phyloP scores from a whole-genome alignment of 2,113 vertebrate species.

The Clinocottus analis region DNA sequence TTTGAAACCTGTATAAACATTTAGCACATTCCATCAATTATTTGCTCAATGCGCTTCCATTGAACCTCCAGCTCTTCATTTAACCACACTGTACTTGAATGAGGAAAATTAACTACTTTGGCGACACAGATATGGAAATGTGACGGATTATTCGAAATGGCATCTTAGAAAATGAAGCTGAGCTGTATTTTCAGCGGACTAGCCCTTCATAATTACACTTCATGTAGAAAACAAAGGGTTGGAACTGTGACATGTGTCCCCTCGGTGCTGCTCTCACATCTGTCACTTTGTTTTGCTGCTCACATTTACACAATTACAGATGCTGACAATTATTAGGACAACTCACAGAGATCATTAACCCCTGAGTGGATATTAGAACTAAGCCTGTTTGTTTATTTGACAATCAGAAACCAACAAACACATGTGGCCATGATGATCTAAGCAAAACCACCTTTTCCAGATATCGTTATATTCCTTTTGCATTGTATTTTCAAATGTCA shows the following conservation, averaged over 20 bases:
- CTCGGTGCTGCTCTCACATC: conserved; percentile 10
- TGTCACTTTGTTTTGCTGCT: conserved; percentile 22
- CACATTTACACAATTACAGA: conserved; percentile 14
- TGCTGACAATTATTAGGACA: not conserved
- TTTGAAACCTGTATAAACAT: not conserved
- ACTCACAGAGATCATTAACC: not conserved
- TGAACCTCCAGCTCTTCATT: not conserved
- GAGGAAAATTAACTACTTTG: not conserved
- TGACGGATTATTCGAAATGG: not conserved
- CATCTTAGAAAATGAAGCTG: not conserved
- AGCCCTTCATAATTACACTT: not conserved
- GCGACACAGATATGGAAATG: not conserved
- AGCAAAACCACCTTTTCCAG: not conserved
- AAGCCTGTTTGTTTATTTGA: conserved; percentile 23
- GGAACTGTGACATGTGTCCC: not conserved
- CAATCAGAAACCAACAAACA: conserved; percentile 40
- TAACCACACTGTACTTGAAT: not conserved
- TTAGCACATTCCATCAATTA: not conserved
- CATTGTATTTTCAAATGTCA: conserved; percentile 45
- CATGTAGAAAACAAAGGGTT: not conserved
- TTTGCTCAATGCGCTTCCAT: not conserved
- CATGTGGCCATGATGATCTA: conserved; percentile 19
- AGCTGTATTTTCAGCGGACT: not conserved
- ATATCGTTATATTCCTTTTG: conserved; percentile 45
- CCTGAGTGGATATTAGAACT: not conserved